Percentiles rank a stretch among this genome's conserved stretches.
Evolutionary conservation across 2,113 vertebrate genomes (phyloP).

Genomic region (Trogon melanurus): DNA sequence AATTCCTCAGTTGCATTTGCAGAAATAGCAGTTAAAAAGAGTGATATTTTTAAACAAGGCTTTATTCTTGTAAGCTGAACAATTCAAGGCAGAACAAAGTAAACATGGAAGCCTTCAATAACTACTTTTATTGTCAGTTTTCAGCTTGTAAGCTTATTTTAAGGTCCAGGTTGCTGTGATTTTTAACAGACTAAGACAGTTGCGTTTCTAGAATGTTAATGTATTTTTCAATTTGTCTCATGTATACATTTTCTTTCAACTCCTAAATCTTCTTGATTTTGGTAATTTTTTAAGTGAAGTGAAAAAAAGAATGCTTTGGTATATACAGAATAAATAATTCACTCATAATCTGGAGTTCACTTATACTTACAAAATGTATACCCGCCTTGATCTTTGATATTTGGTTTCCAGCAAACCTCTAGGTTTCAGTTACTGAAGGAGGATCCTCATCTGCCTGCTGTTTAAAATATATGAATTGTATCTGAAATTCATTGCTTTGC

Average conservation of each 20-base stretch:
- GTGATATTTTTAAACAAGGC: background rate
- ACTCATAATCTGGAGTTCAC: background rate
- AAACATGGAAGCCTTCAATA: background rate
- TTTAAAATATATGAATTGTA: slow-evolving; percentile 3
- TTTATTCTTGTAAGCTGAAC: slow-evolving; percentile 3
- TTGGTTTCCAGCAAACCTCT: background rate
- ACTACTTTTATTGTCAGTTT: background rate
- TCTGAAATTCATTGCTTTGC: slow-evolving; percentile 32
- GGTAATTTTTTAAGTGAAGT: background rate
- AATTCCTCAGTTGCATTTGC: background rate
- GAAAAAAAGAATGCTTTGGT: background rate
- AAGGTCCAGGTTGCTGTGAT: background rate
- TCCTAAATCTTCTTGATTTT: background rate
- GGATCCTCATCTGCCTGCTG: background rate
- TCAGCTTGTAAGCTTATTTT: background rate
- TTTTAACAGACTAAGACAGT: background rate
- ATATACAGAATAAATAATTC: background rate
- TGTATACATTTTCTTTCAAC: background rate
- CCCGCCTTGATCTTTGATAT: background rate
- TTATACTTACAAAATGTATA: background rate
- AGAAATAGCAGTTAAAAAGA: background rate
- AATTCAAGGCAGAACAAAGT: background rate
- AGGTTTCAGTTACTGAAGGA: slow-evolving; percentile 26
- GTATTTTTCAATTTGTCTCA: background rate
- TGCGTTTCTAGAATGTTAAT: background rate